Conservation (phyloP, 2,797 vertebrate genomes). For the Pampus argenteus region DNA sequence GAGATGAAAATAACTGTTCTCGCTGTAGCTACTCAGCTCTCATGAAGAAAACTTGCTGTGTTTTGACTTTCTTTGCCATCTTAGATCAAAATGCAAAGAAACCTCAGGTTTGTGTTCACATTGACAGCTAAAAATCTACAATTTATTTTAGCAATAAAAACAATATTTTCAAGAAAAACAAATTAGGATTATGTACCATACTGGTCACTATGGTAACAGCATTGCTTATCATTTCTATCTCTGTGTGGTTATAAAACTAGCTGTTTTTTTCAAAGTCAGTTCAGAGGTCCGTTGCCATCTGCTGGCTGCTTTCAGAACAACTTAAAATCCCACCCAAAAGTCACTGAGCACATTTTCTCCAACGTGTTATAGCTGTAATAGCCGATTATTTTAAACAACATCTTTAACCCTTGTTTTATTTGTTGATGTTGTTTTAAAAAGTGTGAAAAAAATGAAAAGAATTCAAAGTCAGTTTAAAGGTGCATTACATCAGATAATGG, state of each 20-base stretch:
- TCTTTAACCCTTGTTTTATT: neutral
- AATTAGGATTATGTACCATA: neutral
- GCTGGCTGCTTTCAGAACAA: neutral
- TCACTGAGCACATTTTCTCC: neutral
- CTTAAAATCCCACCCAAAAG: constrained; percentile 13
- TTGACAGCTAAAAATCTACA: too few relatives aligned
- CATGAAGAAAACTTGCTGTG: constrained; percentile 1
- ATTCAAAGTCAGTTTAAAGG: neutral
- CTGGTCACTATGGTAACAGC: neutral
- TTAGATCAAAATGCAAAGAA: neutral
- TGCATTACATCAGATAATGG: neutral
- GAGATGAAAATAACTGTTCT: constrained; percentile 14
- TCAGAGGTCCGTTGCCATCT: neutral
- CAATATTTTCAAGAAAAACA: neutral
- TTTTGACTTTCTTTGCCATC: neutral
- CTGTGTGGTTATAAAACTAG: neutral
- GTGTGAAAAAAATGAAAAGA: too few relatives aligned
- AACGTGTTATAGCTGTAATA: neutral
- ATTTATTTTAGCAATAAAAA: too few relatives aligned
- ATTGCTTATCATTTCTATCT: neutral
- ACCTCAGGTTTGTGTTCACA: too few relatives aligned
- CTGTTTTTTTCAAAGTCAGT: neutral
- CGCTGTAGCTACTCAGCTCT: neutral
- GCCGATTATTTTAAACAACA: neutral
- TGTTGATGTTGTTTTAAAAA: neutral